Evolutionary conservation across 2,888 invertebrate genomes (phyloP), one percentile per base, ranked within the genome.

Genomic region (Oxytorus armatus): DNA sequence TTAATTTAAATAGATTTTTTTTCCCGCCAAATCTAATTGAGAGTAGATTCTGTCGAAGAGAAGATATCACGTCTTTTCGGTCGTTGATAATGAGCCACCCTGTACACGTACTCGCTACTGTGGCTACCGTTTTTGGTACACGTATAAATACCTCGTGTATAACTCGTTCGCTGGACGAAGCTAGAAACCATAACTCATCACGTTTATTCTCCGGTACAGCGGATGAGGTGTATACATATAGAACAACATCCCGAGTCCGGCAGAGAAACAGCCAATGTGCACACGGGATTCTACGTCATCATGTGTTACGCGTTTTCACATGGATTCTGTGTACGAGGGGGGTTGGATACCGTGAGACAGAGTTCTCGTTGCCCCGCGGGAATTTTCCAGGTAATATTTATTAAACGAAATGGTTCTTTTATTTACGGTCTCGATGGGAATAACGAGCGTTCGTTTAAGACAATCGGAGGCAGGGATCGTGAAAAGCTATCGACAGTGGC

Each of bases 151-250:
- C 5, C n/a, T n/a, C n/a, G 5, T 29, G 5, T 29, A 29, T 29
- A 29, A 36, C 29, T 53, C 63, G 57, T 68, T 68, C 77, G 78
- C 79, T 72, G 79, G 81, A 87, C 84, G 83, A 85, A 83, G 82
- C 86, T 81, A 77, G 81, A 44, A 85, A 84, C 83, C 83, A 85
- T 87, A 86, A 87, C 84, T 87, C 86, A 85, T 85, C 77, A 65
- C 79, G 74, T 68, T 85, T 73, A 79, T 82, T 84, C 79, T 36
- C 72, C 81, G 69, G 72, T 51, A 79, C 16, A 55, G 33, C 47
- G 44, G 36, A 3, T n/a, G 61, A 29, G 23, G 23, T 68, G 16
- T 53, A 39, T 18, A 65, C 23, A 65, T 33, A 33, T 65, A 49
- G 18, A 29, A 23, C 14, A 51, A 23, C 51, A 21, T 21, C 33